Base-by-base conservation (phyloP, 1,140 invertebrate genomes). In the Sycophaga agraensis region DNA sequence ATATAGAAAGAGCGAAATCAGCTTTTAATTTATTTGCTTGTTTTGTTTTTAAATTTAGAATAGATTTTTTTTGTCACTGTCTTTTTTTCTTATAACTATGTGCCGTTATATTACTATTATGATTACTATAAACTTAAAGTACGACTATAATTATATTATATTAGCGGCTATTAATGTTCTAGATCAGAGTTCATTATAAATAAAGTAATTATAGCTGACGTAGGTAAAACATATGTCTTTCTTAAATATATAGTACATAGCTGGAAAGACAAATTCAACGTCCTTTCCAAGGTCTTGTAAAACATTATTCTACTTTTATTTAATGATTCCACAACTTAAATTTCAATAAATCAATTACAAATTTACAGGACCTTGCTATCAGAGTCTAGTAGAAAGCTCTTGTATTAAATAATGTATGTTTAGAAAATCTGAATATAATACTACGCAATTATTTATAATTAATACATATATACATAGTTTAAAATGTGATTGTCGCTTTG, bases 111-210 rank as follows among this genome's bases (percentile, higher is more conserved):
- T 4, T 53, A 11, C 26, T 53, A 6, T 40, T 45, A 2, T 56
- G 6, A 49, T 49, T 49, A 49, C 19, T 56, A 55, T 56, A 14
- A 9, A 54, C 22, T 26, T 17, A 40, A 24, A 40, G 21, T 42
- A 55, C 19, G 1, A 34, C 11, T 19, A 43, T 6, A 43, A 43
- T 26, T 24, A 55, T n/a, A 43, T 26, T 19, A 55, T n/a, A 6
- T 70, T 72, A 73, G 68, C 65, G 46, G 65, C 69, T 70, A 61
- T 74, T 70, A 66, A 69, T 74, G 68, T 72, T 53, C 70, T 73
- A 73, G 72, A 71, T 48, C 50, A 66, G n/a, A n/a, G 54, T 72
- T 71, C 62, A n/a, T n/a, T 66, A 59, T 42, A 69, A 57, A 53
- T 48, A 64, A 68, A 64, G 65, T 69, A 49, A 64, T 16, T 56